Conservation (phyloP, 2,888 invertebrate genomes). For the Chydorus sphaericus region DNA sequence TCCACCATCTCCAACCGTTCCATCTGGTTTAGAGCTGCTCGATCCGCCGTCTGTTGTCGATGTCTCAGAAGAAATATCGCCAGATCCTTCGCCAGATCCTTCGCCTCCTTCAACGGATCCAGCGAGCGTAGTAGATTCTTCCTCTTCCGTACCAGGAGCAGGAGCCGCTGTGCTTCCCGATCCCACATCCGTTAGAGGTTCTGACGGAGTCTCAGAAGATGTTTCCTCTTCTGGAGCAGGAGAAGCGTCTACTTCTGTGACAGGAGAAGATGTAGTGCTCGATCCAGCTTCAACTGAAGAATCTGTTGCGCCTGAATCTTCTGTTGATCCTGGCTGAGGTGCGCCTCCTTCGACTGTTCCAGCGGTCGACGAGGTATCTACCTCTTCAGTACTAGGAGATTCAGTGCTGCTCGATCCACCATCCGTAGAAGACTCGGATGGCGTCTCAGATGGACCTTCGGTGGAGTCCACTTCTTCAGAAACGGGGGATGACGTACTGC, state of each 20-base stretch:
- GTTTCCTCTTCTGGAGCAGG: slow-evolving; percentile 11
- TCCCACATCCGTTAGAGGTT: background rate
- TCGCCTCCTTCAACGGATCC: background rate
- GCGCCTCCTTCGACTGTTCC: background rate
- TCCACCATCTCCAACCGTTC: no score
- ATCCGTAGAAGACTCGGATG: background rate
- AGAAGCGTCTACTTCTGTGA: slow-evolving; percentile 11
- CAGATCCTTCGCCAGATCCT: no score
- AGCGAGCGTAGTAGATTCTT: background rate
- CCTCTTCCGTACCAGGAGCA: background rate
- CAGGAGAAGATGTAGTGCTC: slow-evolving; percentile 9
- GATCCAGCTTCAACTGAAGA: background rate
- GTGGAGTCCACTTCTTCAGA: slow-evolving; percentile 7
- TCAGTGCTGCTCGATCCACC: background rate
- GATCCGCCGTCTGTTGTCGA: no score
- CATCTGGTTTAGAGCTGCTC: no score
- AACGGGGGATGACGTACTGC: slow-evolving; percentile 13
- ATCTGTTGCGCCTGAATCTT: background rate
- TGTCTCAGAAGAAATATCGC: background rate
- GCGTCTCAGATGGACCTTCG: slow-evolving; percentile 1
- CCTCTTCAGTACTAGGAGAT: background rate
- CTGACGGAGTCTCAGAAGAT: slow-evolving; percentile 13
- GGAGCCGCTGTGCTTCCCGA: background rate
- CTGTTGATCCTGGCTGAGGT: background rate
- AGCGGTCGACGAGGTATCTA: background rate